Conservation (phyloP, 2,113 vertebrate species). For the Prunella fulvescens region DNA sequence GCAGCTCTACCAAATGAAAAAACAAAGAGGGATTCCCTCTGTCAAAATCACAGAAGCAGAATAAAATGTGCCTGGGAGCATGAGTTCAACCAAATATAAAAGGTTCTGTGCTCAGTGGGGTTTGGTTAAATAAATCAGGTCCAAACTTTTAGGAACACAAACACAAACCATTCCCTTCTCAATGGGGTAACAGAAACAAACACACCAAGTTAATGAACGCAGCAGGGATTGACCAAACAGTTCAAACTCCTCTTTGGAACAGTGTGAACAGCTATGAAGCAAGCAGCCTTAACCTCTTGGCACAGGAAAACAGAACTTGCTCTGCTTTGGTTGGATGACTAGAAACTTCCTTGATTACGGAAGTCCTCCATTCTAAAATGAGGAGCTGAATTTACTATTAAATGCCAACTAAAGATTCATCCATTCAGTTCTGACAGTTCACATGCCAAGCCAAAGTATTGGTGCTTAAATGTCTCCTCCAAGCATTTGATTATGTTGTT, state of each 20-base stretch:
- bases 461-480: neutral
- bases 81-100: slow-evolving; percentile 18
- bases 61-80: neutral
- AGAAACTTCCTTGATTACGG: neutral
- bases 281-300: neutral
- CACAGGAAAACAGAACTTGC: neutral
- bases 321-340: neutral
- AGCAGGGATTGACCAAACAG: slow-evolving; percentile 38
- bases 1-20: neutral
- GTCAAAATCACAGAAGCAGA: neutral
- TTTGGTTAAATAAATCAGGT: slow-evolving; percentile 30
- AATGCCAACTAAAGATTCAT: neutral
- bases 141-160: slow-evolving; percentile 40
- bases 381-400: neutral
- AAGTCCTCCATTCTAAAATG: neutral
- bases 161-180: slow-evolving; percentile 36
- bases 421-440: neutral
- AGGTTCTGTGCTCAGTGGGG: neutral
- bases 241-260: neutral
- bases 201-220: slow-evolving; percentile 46
- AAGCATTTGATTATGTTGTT: neutral
- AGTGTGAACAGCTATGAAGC: neutral
- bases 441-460: neutral
- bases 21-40: slow-evolving; percentile 9
- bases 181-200: slow-evolving; percentile 22